These are phyloP conservation scores for Apus apus DNA, from an alignment of 2,113 vertebrate species.

Conservation along the genomic window DNA sequence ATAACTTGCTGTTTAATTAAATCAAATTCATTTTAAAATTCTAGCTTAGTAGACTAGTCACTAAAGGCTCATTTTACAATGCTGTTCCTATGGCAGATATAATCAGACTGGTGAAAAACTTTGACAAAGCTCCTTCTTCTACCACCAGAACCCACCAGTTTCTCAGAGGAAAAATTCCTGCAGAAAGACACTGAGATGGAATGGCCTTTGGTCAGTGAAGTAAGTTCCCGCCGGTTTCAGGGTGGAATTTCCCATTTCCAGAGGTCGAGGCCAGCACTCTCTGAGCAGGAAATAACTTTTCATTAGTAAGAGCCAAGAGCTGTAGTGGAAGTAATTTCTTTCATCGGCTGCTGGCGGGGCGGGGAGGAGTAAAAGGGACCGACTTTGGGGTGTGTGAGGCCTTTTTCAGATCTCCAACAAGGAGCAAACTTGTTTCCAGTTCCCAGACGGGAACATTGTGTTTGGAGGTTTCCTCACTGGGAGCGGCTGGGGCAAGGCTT, in stretches of 20 bases:
- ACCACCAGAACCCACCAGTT: not conserved
- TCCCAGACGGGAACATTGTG: constrained; percentile 32
- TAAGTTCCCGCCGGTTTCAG: not conserved
- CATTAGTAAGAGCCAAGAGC: not conserved
- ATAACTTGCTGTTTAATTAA: not conserved
- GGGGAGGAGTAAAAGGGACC: not conserved
- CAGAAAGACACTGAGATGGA: not conserved
- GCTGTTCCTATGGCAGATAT: not conserved
- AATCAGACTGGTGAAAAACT: not conserved
- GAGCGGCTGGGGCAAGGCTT: not conserved
- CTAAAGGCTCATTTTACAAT: not conserved
- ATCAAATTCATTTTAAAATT: not conserved
- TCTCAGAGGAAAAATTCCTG: not conserved
- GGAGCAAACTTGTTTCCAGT: not conserved
- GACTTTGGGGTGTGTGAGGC: not conserved
- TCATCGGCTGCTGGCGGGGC: not conserved
- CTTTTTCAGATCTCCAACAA: not conserved
- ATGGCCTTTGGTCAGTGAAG: not conserved
- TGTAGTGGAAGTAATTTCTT: not conserved
- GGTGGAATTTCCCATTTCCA: constrained; percentile 60
- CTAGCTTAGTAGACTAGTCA: not conserved
- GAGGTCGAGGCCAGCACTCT: not conserved
- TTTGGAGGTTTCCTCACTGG: not conserved
- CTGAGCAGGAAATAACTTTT: constrained; percentile 41
- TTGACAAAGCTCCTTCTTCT: not conserved